Base-by-base conservation (phyloP, 1,140 invertebrate genomes). In the Luehdorfia chinensis region DNA sequence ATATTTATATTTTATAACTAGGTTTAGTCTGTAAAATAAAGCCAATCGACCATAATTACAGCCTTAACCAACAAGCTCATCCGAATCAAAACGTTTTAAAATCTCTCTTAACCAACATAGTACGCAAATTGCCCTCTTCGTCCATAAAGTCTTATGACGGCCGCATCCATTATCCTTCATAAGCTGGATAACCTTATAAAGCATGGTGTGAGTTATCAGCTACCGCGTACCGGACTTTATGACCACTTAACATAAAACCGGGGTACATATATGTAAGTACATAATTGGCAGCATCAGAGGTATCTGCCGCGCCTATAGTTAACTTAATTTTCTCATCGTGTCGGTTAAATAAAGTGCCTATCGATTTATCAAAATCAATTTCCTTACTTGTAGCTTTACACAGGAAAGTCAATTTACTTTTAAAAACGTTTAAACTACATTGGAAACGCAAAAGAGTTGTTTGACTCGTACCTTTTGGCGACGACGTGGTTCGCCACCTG, bases 91-190 rank as follows among this genome's bases (percentile, higher is more conserved):
- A 51, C 36, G 23, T 16, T 57, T 51, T 45, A 58, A 60, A 52
- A 50, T 33, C 30, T 59, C 48, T 55, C 44, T 68, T 66, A 63
- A 71, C 66, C 65, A 69, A 76, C 67, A 71, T 68, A 73, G 66
- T 75, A 68, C 65, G 57, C 31, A 73, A 66, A 67, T 66, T 63
- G 50, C 59, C 47, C 49, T 49, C 16, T 18, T 15, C 16, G 43
- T 16, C 59, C 65, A 67, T 78, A 72, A 78, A 74, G 68, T 39
- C 31, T 72, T 66, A 68, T 68, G 39, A 59, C 48, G 34, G 50
- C 32, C 43, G 45, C 47, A 65, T 62, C 69, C 71, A 75, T 77
- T 77, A 77, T 73, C 53, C 64, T 71, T 72, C 70, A 70, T 72
- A 65, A 79, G 59, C 47, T 57, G 53, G 50, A 64, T 43, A 47